Conservation (phyloP, 2,113 vertebrate species). For the Passer domesticus region DNA sequence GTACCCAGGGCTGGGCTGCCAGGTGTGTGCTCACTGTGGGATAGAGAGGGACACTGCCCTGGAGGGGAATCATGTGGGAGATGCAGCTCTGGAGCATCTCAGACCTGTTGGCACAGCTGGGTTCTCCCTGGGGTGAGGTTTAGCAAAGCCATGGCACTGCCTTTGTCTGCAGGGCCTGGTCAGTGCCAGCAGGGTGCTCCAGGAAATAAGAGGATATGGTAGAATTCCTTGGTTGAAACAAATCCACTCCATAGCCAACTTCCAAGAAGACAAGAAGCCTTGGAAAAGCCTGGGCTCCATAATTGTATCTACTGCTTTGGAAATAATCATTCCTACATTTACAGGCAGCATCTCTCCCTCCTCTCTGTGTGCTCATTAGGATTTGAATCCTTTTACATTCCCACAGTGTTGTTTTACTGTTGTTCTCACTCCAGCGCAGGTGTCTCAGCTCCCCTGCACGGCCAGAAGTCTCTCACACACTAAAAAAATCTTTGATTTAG, state of each 20-base stretch:
- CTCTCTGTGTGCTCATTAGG: neutral
- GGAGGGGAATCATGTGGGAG: rapidly evolving
- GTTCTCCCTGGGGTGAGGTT: neutral
- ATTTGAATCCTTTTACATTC: neutral
- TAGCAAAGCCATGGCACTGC: neutral
- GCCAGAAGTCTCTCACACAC: neutral
- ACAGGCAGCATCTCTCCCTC: neutral
- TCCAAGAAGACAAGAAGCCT: neutral
- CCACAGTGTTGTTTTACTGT: neutral
- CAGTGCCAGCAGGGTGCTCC: neutral
- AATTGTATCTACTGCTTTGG: neutral
- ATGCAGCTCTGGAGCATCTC: neutral
- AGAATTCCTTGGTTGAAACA: neutral
- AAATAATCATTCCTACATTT: neutral
- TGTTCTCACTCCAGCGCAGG: neutral
- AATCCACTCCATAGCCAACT: neutral
- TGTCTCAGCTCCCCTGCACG: neutral
- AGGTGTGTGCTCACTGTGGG: neutral
- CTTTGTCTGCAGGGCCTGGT: neutral
- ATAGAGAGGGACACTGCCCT: neutral
- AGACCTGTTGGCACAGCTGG: neutral
- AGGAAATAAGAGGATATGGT: neutral
- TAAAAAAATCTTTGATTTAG: neutral
- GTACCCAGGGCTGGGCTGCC: neutral
- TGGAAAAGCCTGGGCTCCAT: neutral